Percentiles rank a stretch among this genome's conserved stretches.
phyloP scores from a whole-genome alignment of 2,113 vertebrate species.

The Thryonomys swinderianus region DNA sequence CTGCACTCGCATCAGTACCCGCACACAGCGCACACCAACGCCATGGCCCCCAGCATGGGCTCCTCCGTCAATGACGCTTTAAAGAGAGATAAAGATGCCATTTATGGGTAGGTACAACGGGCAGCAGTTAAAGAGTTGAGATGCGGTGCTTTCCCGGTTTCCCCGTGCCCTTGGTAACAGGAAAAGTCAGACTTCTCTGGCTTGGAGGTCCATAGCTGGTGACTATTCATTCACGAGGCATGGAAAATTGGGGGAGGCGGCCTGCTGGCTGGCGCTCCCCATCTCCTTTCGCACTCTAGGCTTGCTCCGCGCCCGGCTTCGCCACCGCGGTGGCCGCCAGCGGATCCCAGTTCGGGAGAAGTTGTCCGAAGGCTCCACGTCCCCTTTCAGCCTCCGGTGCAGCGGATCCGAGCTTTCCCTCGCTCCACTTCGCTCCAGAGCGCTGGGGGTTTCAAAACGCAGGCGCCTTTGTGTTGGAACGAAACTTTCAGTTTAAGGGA shows the following conservation, averaged over 20 bases:
- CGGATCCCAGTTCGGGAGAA: background rate
- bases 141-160: background rate
- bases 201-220: conserved; percentile 19
- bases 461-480: conserved; percentile 74
- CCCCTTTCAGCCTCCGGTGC: background rate
- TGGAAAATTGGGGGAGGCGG: background rate
- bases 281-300: background rate
- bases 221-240: conserved; percentile 44
- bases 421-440: conserved; percentile 22
- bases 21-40: conserved; percentile 97
- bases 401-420: background rate
- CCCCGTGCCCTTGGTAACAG: conserved; percentile 24
- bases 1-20: conserved; percentile 98
- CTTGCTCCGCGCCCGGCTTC: background rate
- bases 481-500: conserved; percentile 78
- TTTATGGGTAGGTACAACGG: conserved; percentile 96
- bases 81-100: conserved; percentile 99
- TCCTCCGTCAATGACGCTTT: conserved; percentile 99
- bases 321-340: background rate
- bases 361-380: background rate
- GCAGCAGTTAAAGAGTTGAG: conserved; percentile 60
- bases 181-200: conserved; percentile 55
- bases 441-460: background rate
- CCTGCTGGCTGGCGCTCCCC: background rate
- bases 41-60: conserved; percentile 98